A percentile compares a stretch with the other conserved stretches of the same genome.
These are phyloP conservation scores for Drosophila insularis DNA, from an alignment of 1,140 invertebrate genomes.

Conservation along the genomic window DNA sequence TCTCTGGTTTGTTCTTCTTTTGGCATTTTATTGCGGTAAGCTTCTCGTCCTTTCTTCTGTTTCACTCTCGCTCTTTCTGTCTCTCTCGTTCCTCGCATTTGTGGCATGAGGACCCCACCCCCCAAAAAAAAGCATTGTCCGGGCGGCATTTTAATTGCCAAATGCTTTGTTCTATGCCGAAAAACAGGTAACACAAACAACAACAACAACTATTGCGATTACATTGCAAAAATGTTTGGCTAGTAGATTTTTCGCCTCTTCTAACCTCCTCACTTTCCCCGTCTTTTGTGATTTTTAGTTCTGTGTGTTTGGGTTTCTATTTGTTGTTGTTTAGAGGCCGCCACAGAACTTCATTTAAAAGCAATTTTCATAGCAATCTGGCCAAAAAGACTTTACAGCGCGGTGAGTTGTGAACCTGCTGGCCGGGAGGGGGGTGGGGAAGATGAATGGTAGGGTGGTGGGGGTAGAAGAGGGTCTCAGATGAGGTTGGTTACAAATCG, in stretches of 20 bases:
- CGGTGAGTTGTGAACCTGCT: neutral
- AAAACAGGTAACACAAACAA: slow-evolving; percentile 23
- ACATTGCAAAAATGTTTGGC: slow-evolving; percentile 38
- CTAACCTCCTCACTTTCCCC: too few relatives aligned
- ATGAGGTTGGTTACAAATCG: slow-evolving; percentile 41
- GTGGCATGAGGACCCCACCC: slow-evolving; percentile 36
- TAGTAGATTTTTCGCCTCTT: neutral
- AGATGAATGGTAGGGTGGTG: neutral
- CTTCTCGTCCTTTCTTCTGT: slow-evolving; percentile 2
- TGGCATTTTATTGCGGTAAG: slow-evolving; percentile 13
- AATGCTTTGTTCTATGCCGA: slow-evolving; percentile 58
- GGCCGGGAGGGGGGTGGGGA: neutral
- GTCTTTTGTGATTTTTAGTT: neutral
- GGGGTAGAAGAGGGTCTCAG: slow-evolving; percentile 3
- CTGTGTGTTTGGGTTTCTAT: slow-evolving; percentile 26
- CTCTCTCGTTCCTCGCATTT: slow-evolving; percentile 4
- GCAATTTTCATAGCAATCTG: slow-evolving; percentile 65
- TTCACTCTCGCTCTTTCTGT: neutral
- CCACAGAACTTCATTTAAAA: slow-evolving; percentile 70
- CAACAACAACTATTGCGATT: slow-evolving; percentile 41
- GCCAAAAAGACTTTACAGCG: neutral
- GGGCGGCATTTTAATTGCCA: slow-evolving; percentile 65
- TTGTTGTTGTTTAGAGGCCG: slow-evolving; percentile 27
- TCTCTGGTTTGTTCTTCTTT: neutral
- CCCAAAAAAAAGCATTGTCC: slow-evolving; percentile 33